phyloP scores from a whole-genome alignment of 2,888 invertebrate species.

The Elysia crispata region DNA sequence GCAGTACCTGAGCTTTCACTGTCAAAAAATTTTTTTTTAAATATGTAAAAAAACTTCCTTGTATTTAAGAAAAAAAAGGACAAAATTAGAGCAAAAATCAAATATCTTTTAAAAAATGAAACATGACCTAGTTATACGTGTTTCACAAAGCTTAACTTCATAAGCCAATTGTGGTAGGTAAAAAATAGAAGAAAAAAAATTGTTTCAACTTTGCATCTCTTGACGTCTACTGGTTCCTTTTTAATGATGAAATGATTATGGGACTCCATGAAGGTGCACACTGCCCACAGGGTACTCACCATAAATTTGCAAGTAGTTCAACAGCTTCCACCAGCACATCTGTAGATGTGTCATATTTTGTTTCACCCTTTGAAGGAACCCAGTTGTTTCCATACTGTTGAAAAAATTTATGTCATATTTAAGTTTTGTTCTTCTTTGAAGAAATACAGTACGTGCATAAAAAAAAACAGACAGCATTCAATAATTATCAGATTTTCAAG shows the following conservation, averaged over 20 bases:
- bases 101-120: not conserved
- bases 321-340: conserved; percentile 85
- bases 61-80: too few relatives aligned
- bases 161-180: not conserved
- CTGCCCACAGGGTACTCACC: conserved; percentile 76
- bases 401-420: not conserved
- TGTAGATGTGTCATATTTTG: conserved; percentile 80
- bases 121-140: too few relatives aligned
- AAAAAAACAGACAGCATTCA: too few relatives aligned
- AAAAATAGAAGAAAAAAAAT: not conserved
- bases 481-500: too few relatives aligned
- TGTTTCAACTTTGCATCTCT: too few relatives aligned
- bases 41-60: too few relatives aligned
- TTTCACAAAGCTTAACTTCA: too few relatives aligned
- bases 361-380: conserved; percentile 69
- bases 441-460: too few relatives aligned
- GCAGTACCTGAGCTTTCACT: conserved; percentile 80
- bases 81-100: not conserved
- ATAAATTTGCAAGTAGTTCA: conserved; percentile 84
- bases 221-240: too few relatives aligned
- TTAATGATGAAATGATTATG: too few relatives aligned
- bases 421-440: not conserved
- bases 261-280: too few relatives aligned
- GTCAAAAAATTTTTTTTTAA: too few relatives aligned
- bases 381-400: conserved; percentile 66